Base-by-base conservation (phyloP, 2,113 vertebrate species). In the Microtus ochrogaster region DNA sequence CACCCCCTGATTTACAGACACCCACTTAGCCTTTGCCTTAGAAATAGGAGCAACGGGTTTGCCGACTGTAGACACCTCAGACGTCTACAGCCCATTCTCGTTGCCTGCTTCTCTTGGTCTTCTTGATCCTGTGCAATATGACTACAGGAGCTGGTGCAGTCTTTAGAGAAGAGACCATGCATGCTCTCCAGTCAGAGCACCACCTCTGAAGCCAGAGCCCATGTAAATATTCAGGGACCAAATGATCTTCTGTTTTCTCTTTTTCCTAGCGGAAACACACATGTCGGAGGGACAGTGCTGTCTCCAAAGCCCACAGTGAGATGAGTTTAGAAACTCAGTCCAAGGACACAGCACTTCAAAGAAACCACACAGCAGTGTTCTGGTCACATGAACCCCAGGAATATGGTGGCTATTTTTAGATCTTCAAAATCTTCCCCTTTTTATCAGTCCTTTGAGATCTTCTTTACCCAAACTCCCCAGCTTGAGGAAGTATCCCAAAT, bases 311-410 rank as follows among this genome's bases (percentile, higher is more conserved):
- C 85, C 94, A 89, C 76, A 90, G 44, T n/a, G 87, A 97, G 47
- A 77, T 66, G 70, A 92, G 33, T 86, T 74, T 94, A 63, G 85
- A 94, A 85, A 90, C 41, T 96, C 81, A 83, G 68, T 70, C 61
- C 94, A 90, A 91, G 66, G 77, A 96, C 61, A 39, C 17, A 58
- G 82, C 11, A 86, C 66, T 92, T 97, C 92, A 97, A 95, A 97
- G 89, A 94, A 92, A 95, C 84, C 72, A 21, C 90, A 90, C 78
- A 90, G 72, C 5, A 66, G 61, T 72, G 6, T 66, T 74, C 87
- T 49, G 66, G 68, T 93, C 74, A 77, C 70, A 58, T 33, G 78
- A 72, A 89, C 82, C 84, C 88, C 79, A 93, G 86, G 65, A 97
- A 92, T 84, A 28, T 22, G 22, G 66, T 91, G 68, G 33, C 77